phyloP scores from a whole-genome alignment of 2,113 vertebrate species.

The Tyrannus savana region DNA sequence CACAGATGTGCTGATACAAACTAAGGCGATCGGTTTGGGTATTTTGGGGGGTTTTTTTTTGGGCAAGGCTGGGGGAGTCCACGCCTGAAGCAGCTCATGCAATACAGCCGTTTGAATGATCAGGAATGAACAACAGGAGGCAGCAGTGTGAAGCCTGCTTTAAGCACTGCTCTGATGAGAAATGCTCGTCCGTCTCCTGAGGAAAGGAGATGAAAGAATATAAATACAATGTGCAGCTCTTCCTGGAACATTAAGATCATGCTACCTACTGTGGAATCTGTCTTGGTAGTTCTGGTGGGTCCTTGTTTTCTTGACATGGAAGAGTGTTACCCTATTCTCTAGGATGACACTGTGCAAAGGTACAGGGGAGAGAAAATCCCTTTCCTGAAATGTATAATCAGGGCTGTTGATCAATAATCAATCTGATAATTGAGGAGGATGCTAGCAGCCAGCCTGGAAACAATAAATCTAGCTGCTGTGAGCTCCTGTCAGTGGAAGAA shows the following conservation, averaged over 20 bases:
- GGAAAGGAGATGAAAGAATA: not conserved
- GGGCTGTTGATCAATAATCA: not conserved
- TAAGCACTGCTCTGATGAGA: not conserved
- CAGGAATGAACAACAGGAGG: not conserved
- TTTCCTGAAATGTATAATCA: not conserved
- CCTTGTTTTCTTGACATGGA: not conserved
- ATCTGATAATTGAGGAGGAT: not conserved
- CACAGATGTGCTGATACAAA: not conserved
- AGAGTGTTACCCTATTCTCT: not conserved
- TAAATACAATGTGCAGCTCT: not conserved
- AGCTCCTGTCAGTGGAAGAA: not conserved
- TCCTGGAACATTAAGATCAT: not conserved
- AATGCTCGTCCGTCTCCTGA: fast-evolving
- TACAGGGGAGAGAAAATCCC: not conserved
- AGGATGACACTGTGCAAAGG: not conserved
- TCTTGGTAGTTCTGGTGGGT: not conserved
- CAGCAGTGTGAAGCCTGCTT: not conserved
- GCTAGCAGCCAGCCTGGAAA: not conserved
- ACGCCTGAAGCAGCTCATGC: fast-evolving
- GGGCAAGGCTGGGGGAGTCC: not conserved
- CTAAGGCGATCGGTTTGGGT: fast-evolving
- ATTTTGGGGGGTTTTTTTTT: not conserved
- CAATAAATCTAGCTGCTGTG: not conserved
- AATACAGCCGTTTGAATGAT: fast-evolving
- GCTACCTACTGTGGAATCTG: not conserved